Evolutionary conservation across 2,888 invertebrate genomes (phyloP), one percentile per base, ranked within the genome.

Genomic region (Acrobasis repandana): DNA sequence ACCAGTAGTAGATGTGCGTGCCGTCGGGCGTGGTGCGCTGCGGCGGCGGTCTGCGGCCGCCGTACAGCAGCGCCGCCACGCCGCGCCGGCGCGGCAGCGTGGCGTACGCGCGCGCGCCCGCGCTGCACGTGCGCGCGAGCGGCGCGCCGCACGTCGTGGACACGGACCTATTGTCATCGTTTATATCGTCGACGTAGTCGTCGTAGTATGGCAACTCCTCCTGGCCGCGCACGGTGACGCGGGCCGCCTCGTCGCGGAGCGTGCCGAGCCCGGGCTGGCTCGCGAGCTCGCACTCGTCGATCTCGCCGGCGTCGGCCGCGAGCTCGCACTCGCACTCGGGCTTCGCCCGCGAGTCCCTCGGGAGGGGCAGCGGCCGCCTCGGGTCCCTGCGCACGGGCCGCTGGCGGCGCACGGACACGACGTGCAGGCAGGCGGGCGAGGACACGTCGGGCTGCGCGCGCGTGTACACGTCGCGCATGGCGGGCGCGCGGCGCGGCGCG

Each of bases 1-100:
- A 97, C 96, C 97, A 96, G 93, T 97, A 97, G 93, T 95, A 96
- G 81, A 97, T 95, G 81, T 95, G 95, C 65, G 97, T 97, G 74
- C 97, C 97, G 89, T 97, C 97, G 34, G 96, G 95, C 62, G 96
- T 96, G 74, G 94, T 94, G 68, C 96, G 93, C 81, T 95, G 95
- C 63, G 96, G 96, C 68, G 96, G 96, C 76, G 93, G 86, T 68
- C 84, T 76, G 62, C 80, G 79, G 70, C 80, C 73, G 61, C 81
- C 76, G 77, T 71, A 83, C 72, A 82, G 67, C 72, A 76, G 80
- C 63, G 83, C 82, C 67, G 80, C 82, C 73, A 78, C 78, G 68
- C 82, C 76, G 71, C 82, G 78, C 56, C 73, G 67, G 33, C 82
- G 75, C 68, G 93, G 93, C 75, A 93, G 82, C 68, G 93, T 93